A percentile compares a stretch with the other conserved stretches of the same genome.
Conservation (phyloP, 2,888 invertebrate species). For the Eupelmus urozonus region DNA sequence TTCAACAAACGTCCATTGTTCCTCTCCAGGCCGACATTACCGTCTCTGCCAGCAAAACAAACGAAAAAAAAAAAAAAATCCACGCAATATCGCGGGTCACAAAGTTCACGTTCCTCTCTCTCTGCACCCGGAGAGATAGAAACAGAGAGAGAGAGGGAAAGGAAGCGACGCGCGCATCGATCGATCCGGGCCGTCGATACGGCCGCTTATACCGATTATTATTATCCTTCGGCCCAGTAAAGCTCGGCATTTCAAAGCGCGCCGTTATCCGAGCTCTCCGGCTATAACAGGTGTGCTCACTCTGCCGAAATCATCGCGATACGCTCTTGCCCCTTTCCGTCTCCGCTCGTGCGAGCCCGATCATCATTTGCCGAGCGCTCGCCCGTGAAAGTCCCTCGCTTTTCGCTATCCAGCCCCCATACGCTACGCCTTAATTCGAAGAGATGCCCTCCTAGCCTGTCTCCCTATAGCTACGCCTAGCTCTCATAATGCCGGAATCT, state of each 20-base stretch:
- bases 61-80: too few species aligned
- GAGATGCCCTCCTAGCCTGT: too few species aligned
- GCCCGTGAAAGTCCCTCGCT: slow-evolving; percentile 23
- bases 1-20: too few species aligned
- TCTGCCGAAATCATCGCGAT: not conserved
- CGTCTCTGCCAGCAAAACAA: too few species aligned
- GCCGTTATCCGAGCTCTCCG: slow-evolving; percentile 4
- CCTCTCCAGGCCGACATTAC: too few species aligned
- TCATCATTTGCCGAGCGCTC: not conserved
- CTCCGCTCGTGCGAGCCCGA: not conserved
- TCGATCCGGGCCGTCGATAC: slow-evolving; percentile 21
- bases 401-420: not conserved
- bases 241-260: not conserved
- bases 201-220: slow-evolving; percentile 14
- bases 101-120: not conserved
- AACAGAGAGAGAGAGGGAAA: not conserved
- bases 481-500: slow-evolving; percentile 1
- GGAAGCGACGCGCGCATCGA: slow-evolving; percentile 23
- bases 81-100: too few species aligned
- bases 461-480: not conserved
- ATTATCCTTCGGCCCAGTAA: slow-evolving; percentile 11
- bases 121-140: too few species aligned
- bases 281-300: not conserved
- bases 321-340: not conserved
- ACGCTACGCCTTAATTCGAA: not conserved